These are phyloP conservation scores for Erpobdella octoculata DNA, from an alignment of 2,888 invertebrate species.

Conservation along the genomic window DNA sequence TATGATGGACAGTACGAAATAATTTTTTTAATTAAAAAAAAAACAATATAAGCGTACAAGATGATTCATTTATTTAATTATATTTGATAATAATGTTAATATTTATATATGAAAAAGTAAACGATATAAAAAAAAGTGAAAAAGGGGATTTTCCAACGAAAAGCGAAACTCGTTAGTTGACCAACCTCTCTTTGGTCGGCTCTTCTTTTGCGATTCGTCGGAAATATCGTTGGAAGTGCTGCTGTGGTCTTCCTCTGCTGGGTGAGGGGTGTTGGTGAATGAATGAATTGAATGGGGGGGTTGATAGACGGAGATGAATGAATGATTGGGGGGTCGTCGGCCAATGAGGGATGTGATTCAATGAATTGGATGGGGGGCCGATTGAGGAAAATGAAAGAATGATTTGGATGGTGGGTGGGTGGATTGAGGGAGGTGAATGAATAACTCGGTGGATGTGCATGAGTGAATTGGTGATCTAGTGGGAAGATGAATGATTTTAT, in stretches of 20 bases:
- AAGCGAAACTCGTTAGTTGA: not conserved
- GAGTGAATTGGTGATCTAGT: too few species aligned
- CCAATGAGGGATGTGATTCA: too few species aligned
- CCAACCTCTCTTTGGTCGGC: conserved; percentile 28
- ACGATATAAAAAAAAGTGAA: too few species aligned
- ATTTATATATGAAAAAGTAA: not conserved
- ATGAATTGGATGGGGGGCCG: too few species aligned
- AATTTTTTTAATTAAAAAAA: too few species aligned
- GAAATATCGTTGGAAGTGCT: conserved; percentile 18
- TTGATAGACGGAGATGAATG: not conserved
- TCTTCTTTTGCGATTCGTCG: conserved; percentile 27
- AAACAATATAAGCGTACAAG: not conserved
- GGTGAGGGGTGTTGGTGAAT: not conserved
- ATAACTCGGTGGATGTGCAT: too few species aligned
- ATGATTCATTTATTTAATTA: not conserved
- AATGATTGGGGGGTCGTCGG: not conserved
- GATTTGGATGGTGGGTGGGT: too few species aligned
- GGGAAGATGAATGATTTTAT: too few species aligned
- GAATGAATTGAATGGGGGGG: not conserved
- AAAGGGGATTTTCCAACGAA: too few species aligned
- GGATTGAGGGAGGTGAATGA: too few species aligned
- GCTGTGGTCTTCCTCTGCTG: conserved; percentile 24
- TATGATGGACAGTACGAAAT: too few species aligned
- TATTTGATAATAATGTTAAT: not conserved
- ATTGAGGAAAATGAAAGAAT: too few species aligned